Evolutionary conservation across 2,888 invertebrate genomes (phyloP).

Genomic region (Apamea crenata): DNA sequence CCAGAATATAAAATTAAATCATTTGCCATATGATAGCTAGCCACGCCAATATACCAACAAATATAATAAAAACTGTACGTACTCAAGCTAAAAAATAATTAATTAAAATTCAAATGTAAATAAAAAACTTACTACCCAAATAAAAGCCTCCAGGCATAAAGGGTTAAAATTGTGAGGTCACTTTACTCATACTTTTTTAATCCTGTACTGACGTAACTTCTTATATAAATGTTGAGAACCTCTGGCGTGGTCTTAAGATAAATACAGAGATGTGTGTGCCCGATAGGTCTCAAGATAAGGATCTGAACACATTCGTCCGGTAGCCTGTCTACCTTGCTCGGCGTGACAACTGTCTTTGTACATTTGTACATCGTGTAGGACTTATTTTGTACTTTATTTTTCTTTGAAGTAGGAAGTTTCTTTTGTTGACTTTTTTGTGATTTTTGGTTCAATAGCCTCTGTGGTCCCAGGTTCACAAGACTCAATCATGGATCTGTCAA

Average conservation of each 20-base stretch:
- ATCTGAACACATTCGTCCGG: conserved; percentile 44
- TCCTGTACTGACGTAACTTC: background rate
- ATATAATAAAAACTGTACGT: too few species aligned
- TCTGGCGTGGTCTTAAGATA: conserved; percentile 21
- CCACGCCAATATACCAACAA: too few species aligned
- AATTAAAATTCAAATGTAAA: too few species aligned
- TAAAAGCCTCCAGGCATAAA: too few species aligned
- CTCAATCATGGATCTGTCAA: background rate
- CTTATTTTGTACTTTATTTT: conserved; percentile 11
- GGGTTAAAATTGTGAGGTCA: background rate
- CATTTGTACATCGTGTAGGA: conserved; percentile 17
- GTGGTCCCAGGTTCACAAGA: background rate
- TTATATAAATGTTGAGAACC: conserved; percentile 43
- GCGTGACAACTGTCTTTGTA: conserved; percentile 27
- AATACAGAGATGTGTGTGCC: conserved; percentile 46
- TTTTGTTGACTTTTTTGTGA: conserved; percentile 4
- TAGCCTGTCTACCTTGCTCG: conserved; percentile 39
- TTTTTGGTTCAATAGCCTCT: conserved; percentile 21
- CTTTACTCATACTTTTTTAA: background rate
- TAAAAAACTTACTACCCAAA: too few species aligned
- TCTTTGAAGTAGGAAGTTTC: conserved; percentile 14
- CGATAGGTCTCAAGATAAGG: conserved; percentile 56
- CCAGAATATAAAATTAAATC: too few species aligned
- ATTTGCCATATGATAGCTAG: too few species aligned
- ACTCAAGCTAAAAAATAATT: too few species aligned